Evolutionary conservation across 2,113 vertebrate genomes (phyloP).

Genomic region (Pygoscelis adeliae): DNA sequence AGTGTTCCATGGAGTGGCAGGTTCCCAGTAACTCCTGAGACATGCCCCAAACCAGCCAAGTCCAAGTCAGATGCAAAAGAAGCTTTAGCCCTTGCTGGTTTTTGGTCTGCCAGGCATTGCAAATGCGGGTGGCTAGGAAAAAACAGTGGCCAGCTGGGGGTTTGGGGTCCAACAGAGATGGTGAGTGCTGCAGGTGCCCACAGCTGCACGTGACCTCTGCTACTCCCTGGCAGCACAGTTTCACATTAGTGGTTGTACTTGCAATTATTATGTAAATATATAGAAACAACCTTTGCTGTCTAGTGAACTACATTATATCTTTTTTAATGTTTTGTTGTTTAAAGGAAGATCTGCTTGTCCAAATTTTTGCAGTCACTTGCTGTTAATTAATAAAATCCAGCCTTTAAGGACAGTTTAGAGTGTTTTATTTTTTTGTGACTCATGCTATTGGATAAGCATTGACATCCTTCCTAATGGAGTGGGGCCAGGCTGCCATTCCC

Average conservation of each 20-base stretch:
- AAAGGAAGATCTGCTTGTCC: not conserved
- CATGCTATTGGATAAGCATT: not conserved
- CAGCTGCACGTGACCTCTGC: not conserved
- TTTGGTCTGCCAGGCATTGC: not conserved
- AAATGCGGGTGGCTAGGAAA: fast-evolving
- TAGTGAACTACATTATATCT: not conserved
- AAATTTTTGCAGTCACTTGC: not conserved
- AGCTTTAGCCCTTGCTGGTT: not conserved
- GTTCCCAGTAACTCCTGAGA: not conserved
- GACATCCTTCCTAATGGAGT: not conserved
- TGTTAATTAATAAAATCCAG: not conserved
- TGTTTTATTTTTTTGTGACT: not conserved
- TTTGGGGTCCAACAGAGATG: not conserved
- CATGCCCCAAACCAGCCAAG: not conserved
- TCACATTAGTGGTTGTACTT: not conserved
- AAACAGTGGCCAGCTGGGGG: fast-evolving
- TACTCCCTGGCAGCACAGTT: not conserved
- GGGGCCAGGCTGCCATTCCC: not conserved
- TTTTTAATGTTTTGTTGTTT: not conserved
- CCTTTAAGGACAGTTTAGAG: not conserved
- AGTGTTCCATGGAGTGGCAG: not conserved
- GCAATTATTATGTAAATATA: not conserved
- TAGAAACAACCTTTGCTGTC: not conserved
- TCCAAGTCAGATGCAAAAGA: not conserved
- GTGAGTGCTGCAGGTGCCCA: not conserved